Evolutionary conservation across 2,113 vertebrate species (phyloP).

Genomic region (Nematolebias whitei): DNA sequence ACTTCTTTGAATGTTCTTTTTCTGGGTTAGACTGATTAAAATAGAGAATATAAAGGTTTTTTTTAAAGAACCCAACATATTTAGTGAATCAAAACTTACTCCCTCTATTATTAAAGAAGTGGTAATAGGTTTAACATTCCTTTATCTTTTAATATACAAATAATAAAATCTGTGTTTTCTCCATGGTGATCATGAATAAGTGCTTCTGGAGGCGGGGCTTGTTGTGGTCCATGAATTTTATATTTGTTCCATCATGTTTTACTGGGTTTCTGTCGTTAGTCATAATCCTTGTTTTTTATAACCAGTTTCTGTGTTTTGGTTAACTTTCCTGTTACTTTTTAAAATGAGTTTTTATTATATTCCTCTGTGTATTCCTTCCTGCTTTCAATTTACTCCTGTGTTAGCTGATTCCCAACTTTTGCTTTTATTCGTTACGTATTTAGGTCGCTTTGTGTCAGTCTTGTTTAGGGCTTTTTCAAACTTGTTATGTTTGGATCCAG

Average conservation of each 20-base stretch:
- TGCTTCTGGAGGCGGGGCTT: background rate
- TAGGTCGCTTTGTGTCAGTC: background rate
- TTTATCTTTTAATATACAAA: background rate
- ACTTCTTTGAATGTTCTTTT: too few species aligned
- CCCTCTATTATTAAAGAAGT: background rate
- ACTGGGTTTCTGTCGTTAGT: background rate
- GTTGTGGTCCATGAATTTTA: constrained; percentile 2
- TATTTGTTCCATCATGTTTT: background rate
- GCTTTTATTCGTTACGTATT: background rate
- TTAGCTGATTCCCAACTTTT: background rate
- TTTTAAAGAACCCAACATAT: background rate
- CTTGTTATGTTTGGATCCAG: background rate
- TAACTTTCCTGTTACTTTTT: background rate
- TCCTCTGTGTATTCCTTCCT: background rate
- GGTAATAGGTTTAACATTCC: too few species aligned
- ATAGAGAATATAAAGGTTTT: too few species aligned
- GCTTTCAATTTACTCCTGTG: background rate
- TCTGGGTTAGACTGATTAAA: too few species aligned
- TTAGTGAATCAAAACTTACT: background rate
- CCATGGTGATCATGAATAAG: background rate
- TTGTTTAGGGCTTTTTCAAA: background rate
- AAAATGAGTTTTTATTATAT: background rate
- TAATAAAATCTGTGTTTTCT: too few species aligned
- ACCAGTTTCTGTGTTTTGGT: background rate
- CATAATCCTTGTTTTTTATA: background rate